Percentiles rank a stretch among this genome's conserved stretches.
These are phyloP conservation scores for Characodon lateralis DNA, from an alignment of 2,797 vertebrate genomes.

Conservation along the genomic window DNA sequence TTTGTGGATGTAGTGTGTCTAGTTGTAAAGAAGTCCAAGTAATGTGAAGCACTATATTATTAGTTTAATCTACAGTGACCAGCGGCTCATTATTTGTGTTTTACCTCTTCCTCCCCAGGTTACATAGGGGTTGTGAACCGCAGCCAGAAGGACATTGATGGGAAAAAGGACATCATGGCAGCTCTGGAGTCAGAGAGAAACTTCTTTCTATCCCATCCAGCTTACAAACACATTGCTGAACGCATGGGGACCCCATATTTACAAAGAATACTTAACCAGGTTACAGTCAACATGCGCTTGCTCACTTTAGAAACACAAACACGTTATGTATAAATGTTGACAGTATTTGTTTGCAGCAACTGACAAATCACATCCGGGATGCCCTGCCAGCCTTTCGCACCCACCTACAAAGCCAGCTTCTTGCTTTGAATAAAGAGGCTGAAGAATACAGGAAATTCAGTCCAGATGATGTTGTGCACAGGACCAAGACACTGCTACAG, in stretches of 20 bases:
- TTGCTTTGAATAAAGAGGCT: conserved; percentile 87
- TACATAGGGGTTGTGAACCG: conserved; percentile 89
- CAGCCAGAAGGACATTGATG: conserved; percentile 89
- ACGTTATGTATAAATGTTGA: background rate
- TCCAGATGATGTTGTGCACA: conserved; percentile 86
- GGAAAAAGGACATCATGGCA: conserved; percentile 85
- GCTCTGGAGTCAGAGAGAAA: conserved; percentile 83
- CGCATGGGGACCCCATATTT: conserved; percentile 86
- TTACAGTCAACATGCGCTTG: conserved; percentile 41
- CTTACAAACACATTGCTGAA: conserved; percentile 86
- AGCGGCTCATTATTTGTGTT: conserved; percentile 23
- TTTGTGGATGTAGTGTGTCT: background rate
- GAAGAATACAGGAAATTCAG: conserved; percentile 86
- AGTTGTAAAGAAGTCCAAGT: background rate
- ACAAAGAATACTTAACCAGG: conserved; percentile 88
- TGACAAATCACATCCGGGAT: conserved; percentile 93
- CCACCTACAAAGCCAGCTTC: conserved; percentile 86
- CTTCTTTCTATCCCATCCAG: conserved; percentile 85
- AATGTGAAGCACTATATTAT: conserved; percentile 3
- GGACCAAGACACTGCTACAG: conserved; percentile 91
- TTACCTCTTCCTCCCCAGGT: conserved; percentile 67
- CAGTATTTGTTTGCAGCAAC: conserved; percentile 81
- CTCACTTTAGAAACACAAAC: background rate
- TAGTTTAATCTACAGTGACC: conserved; percentile 7
- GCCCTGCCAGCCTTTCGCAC: conserved; percentile 86